phyloP scores from a whole-genome alignment of 2,113 vertebrate species.

The Steatornis caripensis region DNA sequence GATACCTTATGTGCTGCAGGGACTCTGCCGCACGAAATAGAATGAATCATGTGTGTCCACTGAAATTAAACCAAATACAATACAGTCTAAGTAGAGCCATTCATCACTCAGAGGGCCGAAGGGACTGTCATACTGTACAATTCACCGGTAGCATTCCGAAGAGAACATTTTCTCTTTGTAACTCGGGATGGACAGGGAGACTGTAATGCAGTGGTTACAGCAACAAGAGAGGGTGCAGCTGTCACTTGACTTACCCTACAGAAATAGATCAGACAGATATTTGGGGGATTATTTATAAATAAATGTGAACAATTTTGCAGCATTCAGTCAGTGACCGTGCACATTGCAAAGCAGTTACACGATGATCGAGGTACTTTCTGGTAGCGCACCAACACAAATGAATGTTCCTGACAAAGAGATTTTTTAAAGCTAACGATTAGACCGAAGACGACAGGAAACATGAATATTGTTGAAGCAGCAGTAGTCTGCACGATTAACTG shows the following conservation, averaged over 20 bases:
- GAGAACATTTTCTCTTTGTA: not conserved
- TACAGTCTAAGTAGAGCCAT: slow-evolving; percentile 1
- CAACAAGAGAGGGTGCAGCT: not conserved
- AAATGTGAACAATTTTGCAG: accelerated
- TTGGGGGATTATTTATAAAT: not conserved
- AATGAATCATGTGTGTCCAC: slow-evolving; percentile 20
- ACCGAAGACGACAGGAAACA: not conserved
- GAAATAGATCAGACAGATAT: not conserved
- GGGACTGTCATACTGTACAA: not conserved
- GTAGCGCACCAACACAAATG: not conserved
- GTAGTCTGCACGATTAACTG: not conserved
- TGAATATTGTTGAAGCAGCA: not conserved
- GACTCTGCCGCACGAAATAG: not conserved
- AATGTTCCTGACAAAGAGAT: not conserved
- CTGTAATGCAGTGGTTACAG: not conserved
- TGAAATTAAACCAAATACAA: slow-evolving; percentile 44
- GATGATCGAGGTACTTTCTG: not conserved
- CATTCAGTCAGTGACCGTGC: not conserved
- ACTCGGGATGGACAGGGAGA: not conserved
- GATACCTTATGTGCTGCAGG: not conserved
- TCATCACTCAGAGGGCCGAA: slow-evolving; percentile 29
- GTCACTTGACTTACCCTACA: not conserved
- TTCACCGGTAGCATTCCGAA: not conserved
- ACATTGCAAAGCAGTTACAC: not conserved
- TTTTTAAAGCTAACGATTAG: not conserved